Base-by-base conservation (phyloP, 1,140 invertebrate genomes). In the Chionoecetes opilio region DNA sequence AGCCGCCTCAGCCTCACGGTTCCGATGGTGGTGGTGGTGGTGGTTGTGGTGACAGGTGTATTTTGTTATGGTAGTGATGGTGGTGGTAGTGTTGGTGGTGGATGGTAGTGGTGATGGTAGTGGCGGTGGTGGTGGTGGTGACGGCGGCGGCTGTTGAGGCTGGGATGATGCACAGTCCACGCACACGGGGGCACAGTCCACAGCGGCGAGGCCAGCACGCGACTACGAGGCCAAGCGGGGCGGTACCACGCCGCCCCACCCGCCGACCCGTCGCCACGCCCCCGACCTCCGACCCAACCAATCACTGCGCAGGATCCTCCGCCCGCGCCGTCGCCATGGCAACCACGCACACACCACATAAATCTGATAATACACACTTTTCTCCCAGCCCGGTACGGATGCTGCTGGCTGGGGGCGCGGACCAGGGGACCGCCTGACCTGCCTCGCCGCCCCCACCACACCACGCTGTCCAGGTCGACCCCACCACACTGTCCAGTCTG, bases 351-450 rank as follows among this genome's bases (percentile, higher is more conserved):
- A 95, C 94, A 91, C 94, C 94, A 91, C 94, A 95, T 95, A 95
- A 95, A 95, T 95, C 94, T 95, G 94, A 95, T 95, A 95, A 95
- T 95, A 95, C 94, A 95, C 94, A 95, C 89, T 95, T 95, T 95
- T 95, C 94, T 95, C 94, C 89, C 94, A 92, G 90, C 89, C 94
- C 89, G 75, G 94, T 82, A 95, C 94, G 94, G 94, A 95, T 95
- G 94, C 94, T 95, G 94, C 82, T 31, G 88, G 94, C 82, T 53
- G 82, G 93, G 53, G 93, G 75, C 35, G 92, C 89, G 89, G 41
- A 82, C 32, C 41, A 82, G 34, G 91, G 91, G 91, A 37, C 14
- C 21, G 86, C 35, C 84, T 82, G 53, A 9, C 88, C n/a, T 29
- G 34, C 35, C 93, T 82, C n/a, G 37, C 38, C 14, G 8, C 31